Conservation (phyloP, 2,113 vertebrate genomes). For the Daboia siamensis region DNA sequence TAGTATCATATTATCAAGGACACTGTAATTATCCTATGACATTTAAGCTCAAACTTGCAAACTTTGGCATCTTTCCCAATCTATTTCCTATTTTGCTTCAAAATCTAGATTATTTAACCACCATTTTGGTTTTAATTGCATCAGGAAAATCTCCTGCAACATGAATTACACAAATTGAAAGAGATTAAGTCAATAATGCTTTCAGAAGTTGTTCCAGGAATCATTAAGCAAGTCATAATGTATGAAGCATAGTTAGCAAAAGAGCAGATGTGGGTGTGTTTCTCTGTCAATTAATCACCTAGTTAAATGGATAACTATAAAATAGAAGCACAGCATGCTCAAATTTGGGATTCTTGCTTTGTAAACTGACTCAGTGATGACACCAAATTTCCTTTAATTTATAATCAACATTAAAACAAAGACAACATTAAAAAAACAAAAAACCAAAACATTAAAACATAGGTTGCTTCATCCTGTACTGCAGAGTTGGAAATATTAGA, state of each 20-base stretch:
- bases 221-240: not conserved
- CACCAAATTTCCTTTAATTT: slow-evolving; percentile 36
- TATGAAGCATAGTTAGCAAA: slow-evolving; percentile 1
- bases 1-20: not conserved
- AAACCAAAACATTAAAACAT: not conserved
- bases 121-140: not conserved
- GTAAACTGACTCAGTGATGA: slow-evolving; percentile 11
- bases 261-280: slow-evolving; percentile 25
- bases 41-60: not conserved
- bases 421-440: not conserved
- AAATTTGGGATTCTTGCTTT: slow-evolving; percentile 2
- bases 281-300: not conserved
- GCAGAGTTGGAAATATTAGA: slow-evolving; percentile 13
- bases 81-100: not conserved
- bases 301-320: slow-evolving; percentile 36
- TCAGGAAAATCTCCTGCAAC: not conserved
- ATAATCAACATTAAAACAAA: slow-evolving; percentile 3
- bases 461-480: not conserved
- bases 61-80: not conserved
- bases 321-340: not conserved
- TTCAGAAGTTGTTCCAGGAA: slow-evolving; percentile 6
- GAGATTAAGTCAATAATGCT: not conserved
- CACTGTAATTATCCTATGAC: not conserved
- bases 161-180: not conserved
- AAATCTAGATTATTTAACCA: not conserved